Base-by-base conservation (phyloP, 2,888 invertebrate genomes). In the Caenorhabditis angaria region DNA sequence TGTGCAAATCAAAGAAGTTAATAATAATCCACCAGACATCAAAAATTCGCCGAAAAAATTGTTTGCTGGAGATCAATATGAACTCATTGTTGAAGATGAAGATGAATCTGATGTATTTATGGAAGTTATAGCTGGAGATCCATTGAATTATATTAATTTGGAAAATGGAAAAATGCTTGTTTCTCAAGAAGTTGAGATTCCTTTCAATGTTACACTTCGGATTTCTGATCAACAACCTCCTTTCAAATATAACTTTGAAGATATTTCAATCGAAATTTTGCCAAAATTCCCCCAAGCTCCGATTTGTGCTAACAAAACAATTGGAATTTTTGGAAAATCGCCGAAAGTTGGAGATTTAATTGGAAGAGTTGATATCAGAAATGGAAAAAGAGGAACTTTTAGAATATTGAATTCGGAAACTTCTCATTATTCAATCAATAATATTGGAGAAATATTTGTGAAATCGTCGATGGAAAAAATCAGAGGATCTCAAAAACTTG, bases 361-460 rank as follows among this genome's bases (percentile, higher is more conserved):
- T 5, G 58, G 65, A 27, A 35, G 8, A 4, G 32, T 61, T 60
- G 27, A 22, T n/a, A 20, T n/a, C n/a, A n/a, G 32, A 10, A 59
- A 14, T n/a, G 6, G 62, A 12, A 47, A 61, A 41, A 48, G 58
- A 32, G 67, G 68, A 6, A 57, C 67, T 10, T 80, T 72, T 61
- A 48, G 77, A 28, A 77, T 77, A 25, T n/a, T 70, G 41, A 41
- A 41, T 18, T 41, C 41, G 18, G 18, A 41, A 12, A 41, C 10
- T 41, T 41, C 18, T 35, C 20, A n/a, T n/a, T n/a, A n/a, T n/a
- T n/a, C 22, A 12, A 55, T 80, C 12, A 69, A 80, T 66, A 65
- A 76, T 0, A 60, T 77, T 22, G 80, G 80, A n/a, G 64, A 71
- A 27, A 47, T 80, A 32, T 58, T 51, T 24, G 68, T 73, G 41